Conservation (phyloP, 2,113 vertebrate genomes). For the Mola mola region DNA sequence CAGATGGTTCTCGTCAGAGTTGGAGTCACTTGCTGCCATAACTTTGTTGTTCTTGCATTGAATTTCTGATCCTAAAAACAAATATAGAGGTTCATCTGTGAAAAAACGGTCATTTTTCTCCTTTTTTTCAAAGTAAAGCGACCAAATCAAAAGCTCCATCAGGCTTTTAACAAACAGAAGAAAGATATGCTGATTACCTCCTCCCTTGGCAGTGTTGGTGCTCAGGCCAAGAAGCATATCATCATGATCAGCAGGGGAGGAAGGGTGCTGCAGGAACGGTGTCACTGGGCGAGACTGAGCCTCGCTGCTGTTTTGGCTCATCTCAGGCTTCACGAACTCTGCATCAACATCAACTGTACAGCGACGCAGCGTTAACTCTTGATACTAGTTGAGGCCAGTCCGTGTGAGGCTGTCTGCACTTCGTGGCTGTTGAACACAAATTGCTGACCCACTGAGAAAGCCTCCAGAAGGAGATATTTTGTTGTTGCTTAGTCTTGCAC, state of each 20-base stretch:
- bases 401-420: conserved; percentile 14
- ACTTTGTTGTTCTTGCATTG: conserved; percentile 42
- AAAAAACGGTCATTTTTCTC: background rate
- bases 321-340: conserved; percentile 59
- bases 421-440: conserved; percentile 36
- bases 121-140: background rate
- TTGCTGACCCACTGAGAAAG: conserved; percentile 36
- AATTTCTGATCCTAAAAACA: conserved; percentile 29
- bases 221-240: conserved; percentile 28
- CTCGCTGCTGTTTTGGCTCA: conserved; percentile 48
- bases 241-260: conserved; percentile 42
- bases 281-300: conserved; percentile 33
- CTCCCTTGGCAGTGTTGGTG: conserved; percentile 38
- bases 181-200: conserved; percentile 51
- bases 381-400: conserved; percentile 9
- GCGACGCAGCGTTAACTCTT: conserved; percentile 26
- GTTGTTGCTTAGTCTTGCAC: conserved; percentile 55
- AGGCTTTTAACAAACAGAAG: background rate
- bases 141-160: background rate
- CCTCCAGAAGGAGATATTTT: conserved; percentile 50
- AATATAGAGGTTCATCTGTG: no score
- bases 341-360: conserved; percentile 48
- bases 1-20: conserved; percentile 71
- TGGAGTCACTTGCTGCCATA: conserved; percentile 70
- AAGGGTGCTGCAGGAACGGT: conserved; percentile 42